A percentile compares a stretch with the other conserved stretches of the same genome.
phyloP scores from a whole-genome alignment of 2,797 vertebrate species.

The Halcyon smyrnensis region DNA sequence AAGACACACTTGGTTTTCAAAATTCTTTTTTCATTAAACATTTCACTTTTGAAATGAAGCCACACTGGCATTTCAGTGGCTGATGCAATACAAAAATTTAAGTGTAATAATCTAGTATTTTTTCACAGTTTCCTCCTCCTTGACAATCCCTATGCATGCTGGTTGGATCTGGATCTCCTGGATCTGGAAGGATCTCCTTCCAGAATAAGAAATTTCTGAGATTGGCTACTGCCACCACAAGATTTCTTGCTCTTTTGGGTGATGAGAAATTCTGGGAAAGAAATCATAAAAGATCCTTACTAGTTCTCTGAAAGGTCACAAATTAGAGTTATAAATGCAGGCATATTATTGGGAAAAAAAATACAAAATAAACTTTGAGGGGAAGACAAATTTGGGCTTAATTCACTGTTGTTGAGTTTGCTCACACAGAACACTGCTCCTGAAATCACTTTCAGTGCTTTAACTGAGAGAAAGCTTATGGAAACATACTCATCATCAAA shows the following conservation, averaged over 20 bases:
- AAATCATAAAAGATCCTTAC: background rate
- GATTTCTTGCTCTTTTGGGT: background rate
- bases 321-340: background rate
- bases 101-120: background rate
- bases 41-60: constrained; percentile 9
- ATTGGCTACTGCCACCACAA: background rate
- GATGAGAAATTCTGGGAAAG: background rate
- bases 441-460: background rate
- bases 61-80: background rate
- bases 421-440: background rate
- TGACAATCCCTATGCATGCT: background rate
- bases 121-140: background rate
- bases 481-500: background rate
- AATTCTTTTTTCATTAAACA: constrained; percentile 39
- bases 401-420: background rate
- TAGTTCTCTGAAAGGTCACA: background rate
- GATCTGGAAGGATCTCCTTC: background rate
- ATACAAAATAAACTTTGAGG: background rate
- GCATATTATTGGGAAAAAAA: background rate
- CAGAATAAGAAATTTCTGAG: background rate
- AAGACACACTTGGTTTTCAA: constrained; percentile 5
- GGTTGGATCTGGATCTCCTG: background rate
- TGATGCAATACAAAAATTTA: background rate
- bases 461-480: background rate
- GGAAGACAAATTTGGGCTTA: background rate